Conservation (phyloP, 2,888 invertebrate species). For the Agrilus biguttatus region DNA sequence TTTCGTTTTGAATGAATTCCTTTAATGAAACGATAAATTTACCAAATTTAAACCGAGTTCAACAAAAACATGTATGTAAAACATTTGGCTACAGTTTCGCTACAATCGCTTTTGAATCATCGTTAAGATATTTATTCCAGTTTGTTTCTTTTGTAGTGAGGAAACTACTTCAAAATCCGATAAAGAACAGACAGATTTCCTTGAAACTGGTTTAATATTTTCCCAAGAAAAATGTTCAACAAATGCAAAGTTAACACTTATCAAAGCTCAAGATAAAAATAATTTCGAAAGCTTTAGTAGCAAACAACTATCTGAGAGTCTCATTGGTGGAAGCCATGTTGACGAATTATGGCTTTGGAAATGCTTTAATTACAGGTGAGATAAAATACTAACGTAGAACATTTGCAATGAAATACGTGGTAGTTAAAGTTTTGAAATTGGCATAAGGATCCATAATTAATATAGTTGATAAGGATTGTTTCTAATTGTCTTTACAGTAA, state of each 20-base stretch:
- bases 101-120: too few species aligned
- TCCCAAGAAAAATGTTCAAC: slow-evolving; percentile 41
- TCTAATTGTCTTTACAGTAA: slow-evolving; percentile 26
- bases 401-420: too few species aligned
- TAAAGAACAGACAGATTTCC: slow-evolving; percentile 37
- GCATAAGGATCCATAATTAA: too few species aligned
- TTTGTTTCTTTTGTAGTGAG: slow-evolving; percentile 16
- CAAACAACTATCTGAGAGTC: slow-evolving; percentile 37
- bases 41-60: neutral
- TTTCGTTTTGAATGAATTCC: neutral
- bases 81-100: too few species aligned
- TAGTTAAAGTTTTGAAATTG: too few species aligned
- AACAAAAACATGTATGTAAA: neutral
- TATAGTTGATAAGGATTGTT: neutral
- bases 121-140: too few species aligned
- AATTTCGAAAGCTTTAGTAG: slow-evolving; percentile 31
- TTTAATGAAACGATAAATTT: neutral
- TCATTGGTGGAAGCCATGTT: slow-evolving; percentile 41
- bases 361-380: slow-evolving; percentile 51
- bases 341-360: slow-evolving; percentile 54
- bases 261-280: slow-evolving; percentile 39
- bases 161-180: slow-evolving; percentile 17
- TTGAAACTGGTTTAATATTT: slow-evolving; percentile 46
- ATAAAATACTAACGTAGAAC: slow-evolving; percentile 1
- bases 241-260: slow-evolving; percentile 33